Evolutionary conservation across 2,797 vertebrate genomes (phyloP).

Genomic region (Synaphobranchus kaupii): DNA sequence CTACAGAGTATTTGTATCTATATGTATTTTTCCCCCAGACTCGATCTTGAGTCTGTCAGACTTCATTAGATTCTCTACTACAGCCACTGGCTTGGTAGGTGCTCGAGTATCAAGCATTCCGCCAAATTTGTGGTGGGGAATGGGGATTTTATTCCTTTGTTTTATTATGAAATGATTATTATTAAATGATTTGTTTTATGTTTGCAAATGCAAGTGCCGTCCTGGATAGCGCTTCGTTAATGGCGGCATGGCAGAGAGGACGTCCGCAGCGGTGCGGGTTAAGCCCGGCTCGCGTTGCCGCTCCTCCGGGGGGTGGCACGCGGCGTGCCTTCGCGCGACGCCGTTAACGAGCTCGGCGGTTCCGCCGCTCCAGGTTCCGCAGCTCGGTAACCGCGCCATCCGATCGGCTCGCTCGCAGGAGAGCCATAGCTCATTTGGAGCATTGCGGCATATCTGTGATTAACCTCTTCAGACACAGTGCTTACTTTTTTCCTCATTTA

Average conservation of each 20-base stretch:
- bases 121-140: slow-evolving; percentile 18
- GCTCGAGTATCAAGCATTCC: slow-evolving; percentile 52
- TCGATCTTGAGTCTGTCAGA: slow-evolving; percentile 76
- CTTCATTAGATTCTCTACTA: slow-evolving; percentile 66
- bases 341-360: not conserved
- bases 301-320: not conserved
- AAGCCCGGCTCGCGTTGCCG: not conserved
- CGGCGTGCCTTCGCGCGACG: not conserved
- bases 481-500: slow-evolving; percentile 51
- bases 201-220: not conserved
- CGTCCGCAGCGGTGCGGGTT: not conserved
- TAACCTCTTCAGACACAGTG: slow-evolving; percentile 59
- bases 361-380: not conserved
- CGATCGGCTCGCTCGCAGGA: too few species aligned
- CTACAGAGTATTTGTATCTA: slow-evolving; percentile 70
- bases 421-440: not conserved
- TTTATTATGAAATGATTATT: too few species aligned
- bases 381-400: too few species aligned
- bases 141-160: slow-evolving; percentile 41
- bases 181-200: slow-evolving; percentile 26
- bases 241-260: not conserved
- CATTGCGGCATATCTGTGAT: slow-evolving; percentile 51
- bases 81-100: slow-evolving; percentile 47
- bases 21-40: slow-evolving; percentile 59
- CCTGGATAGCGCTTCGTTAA: not conserved